A percentile compares a stretch with the other conserved stretches of the same genome.
phyloP scores from a whole-genome alignment of 2,113 vertebrate genomes.

The Antechinus stuartii region DNA sequence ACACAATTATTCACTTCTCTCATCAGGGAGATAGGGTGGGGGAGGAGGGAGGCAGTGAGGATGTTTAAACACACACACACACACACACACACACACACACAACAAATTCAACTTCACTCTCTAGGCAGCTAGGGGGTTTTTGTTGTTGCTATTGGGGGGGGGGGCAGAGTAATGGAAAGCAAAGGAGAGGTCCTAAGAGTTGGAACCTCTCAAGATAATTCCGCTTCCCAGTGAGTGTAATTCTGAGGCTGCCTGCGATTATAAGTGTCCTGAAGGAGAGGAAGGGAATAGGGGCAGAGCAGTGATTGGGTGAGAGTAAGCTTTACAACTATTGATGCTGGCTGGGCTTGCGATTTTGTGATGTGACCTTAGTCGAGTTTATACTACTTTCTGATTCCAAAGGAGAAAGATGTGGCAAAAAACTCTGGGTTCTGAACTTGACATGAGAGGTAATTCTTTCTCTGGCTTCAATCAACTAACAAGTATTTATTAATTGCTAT shows the following conservation, averaged over 20 bases:
- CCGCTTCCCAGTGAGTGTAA: neutral
- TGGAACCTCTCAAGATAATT: neutral
- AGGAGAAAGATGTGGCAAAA: neutral
- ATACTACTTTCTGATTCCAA: neutral
- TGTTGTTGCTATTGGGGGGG: neutral
- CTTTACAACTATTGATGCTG: neutral
- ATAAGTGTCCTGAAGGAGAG: neutral
- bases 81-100: too few species aligned
- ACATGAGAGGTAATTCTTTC: neutral
- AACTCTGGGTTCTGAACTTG: neutral
- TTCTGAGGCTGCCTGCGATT: neutral
- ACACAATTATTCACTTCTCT: neutral
- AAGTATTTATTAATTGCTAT: neutral
- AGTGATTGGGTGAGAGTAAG: neutral
- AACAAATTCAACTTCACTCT: neutral
- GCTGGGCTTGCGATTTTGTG: neutral
- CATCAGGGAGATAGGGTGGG: neutral
- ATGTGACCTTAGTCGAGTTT: neutral
- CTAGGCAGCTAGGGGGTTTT: neutral
- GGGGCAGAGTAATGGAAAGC: neutral
- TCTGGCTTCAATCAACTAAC: neutral
- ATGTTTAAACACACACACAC: too few species aligned
- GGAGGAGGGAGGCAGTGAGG: neutral
- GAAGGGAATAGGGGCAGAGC: too few species aligned
- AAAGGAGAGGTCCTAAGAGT: neutral